Conservation (phyloP, 2,888 invertebrate genomes). For the Abrostola triplasia region DNA sequence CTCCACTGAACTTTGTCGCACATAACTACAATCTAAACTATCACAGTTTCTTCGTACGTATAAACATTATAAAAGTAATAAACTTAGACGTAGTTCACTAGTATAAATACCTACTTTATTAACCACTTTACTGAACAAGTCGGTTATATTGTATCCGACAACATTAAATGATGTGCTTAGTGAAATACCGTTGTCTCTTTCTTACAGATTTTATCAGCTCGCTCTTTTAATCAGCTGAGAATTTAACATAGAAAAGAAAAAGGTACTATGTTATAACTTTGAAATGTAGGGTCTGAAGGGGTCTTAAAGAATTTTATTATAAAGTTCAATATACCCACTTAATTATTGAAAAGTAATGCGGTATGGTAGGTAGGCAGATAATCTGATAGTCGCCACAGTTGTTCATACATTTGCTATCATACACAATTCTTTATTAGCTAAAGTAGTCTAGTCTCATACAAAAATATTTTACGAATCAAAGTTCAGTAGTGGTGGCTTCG, state of each 20-base stretch:
- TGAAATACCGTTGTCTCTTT: background rate
- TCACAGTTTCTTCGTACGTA: constrained; percentile 80
- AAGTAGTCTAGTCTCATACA: constrained; percentile 34
- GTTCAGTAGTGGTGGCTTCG: constrained; percentile 80
- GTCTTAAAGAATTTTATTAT: too few relatives aligned
- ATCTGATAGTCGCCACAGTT: constrained; percentile 13
- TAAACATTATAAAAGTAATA: constrained; percentile 72
- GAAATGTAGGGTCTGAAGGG: too few relatives aligned
- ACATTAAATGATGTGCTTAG: background rate
- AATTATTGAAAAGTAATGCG: too few relatives aligned
- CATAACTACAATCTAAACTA: constrained; percentile 77
- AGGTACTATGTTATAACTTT: too few relatives aligned
- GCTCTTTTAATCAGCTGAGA: background rate
- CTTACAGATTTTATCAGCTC: background rate
- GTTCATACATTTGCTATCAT: constrained; percentile 24
- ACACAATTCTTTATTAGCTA: constrained; percentile 26
- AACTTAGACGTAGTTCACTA: constrained; percentile 58
- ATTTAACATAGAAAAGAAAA: too few relatives aligned
- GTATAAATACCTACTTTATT: constrained; percentile 37
- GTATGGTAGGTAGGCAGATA: background rate
- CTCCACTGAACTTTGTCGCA: constrained; percentile 59
- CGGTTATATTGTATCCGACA: constrained; percentile 25
- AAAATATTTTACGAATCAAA: constrained; percentile 62
- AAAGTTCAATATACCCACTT: too few relatives aligned
- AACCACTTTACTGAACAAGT: constrained; percentile 6